Base-by-base conservation (phyloP, 2,113 vertebrate genomes). In the Psophia crepitans region DNA sequence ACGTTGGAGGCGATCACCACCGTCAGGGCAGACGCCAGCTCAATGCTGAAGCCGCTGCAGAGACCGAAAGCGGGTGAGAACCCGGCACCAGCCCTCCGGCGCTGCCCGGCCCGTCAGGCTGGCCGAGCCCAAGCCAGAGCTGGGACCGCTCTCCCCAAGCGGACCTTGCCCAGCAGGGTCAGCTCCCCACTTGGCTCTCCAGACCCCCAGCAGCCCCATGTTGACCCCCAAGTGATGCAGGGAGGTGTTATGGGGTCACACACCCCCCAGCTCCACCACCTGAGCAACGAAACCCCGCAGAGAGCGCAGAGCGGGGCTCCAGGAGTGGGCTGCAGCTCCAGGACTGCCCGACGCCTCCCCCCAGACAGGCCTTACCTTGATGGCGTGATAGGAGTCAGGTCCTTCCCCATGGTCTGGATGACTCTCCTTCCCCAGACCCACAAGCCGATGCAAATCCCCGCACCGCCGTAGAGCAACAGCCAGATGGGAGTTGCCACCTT, bases 341-440 rank as follows among this genome's bases (percentile, higher is more conserved):
- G 54, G 21, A 14, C 22, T 44, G 18, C 63, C 22, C 11, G 3
- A 69, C 57, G 17, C 30, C 43, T 8, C 24, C 14, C 15, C 51
- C 53, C 53, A 4, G 3, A 12, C 19, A 35, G 37, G 12, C 39
- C 84, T 89, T 97, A 99, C 99, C 99, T 99, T 10, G 99, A 99
- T 3, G 99, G 99, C 12, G 99, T 99, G 93, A 99, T 99, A 37
- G 99, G 99, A 3, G 99, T 99, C 53, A 99, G 98, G 91, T 99
- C 99, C 94, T 99, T 99, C 20, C 99, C 99, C 99, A 99, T 98
- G 0, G 99, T 99, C 98, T 99, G 99, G 91, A 99, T 99, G 89
- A 99, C 99, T 94, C 99, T 98, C 35, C 99, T 98, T n/a, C 99
- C 99, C 99, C 99, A 99, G 26, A 99, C 98, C 99, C 99, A 99